Conservation (phyloP, 2,113 vertebrate species). For the Rhegmatorhina hoffmannsi region DNA sequence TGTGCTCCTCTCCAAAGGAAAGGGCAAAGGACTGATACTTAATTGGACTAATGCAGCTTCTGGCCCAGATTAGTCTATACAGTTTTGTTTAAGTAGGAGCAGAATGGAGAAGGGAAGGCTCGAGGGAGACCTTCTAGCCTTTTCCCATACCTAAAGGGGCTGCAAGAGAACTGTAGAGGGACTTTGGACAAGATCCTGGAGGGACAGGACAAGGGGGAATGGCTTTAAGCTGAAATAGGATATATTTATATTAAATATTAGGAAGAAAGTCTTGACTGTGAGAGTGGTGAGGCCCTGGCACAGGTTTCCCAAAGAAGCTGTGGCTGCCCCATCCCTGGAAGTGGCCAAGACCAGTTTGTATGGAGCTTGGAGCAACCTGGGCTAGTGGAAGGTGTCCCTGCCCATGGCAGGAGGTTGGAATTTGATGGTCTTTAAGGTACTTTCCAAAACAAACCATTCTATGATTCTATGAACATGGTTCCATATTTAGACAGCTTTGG, state of each 20-base stretch:
- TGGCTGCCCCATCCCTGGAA: neutral
- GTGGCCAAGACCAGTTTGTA: neutral
- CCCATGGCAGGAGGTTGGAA: neutral
- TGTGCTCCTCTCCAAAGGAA: neutral
- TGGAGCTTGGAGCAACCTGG: fast-evolving
- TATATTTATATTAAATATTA: neutral
- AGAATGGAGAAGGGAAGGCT: neutral
- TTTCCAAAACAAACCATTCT: neutral
- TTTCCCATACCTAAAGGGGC: neutral
- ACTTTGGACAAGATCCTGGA: neutral
- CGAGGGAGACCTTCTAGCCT: neutral
- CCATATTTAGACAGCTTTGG: neutral
- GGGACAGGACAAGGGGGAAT: neutral
- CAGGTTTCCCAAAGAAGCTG: neutral
- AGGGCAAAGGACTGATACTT: neutral
- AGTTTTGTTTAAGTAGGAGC: neutral
- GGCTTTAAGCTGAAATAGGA: neutral
- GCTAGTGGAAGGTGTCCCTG: neutral
- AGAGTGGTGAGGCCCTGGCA: neutral
- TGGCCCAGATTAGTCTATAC: neutral
- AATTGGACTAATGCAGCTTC: neutral
- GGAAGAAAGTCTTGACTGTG: neutral
- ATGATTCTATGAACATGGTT: neutral
- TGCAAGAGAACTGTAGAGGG: neutral
- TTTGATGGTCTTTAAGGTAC: fast-evolving